Conservation (phyloP, 2,888 invertebrate genomes). For the Dryobotodes eremita region DNA sequence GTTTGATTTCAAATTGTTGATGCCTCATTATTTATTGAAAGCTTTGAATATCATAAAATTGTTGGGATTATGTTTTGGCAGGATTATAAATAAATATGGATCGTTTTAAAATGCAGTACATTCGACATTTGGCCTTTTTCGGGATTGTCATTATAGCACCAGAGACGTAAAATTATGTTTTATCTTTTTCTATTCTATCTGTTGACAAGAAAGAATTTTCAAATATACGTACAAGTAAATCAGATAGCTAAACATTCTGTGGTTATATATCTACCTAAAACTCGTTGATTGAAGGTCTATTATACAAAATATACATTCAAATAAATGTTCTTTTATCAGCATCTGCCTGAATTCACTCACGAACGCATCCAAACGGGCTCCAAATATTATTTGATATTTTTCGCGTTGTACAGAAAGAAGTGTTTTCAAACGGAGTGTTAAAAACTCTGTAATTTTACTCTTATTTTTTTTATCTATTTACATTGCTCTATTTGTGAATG, state of each 20-base stretch:
- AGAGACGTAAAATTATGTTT: too few species aligned
- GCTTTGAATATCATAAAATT: slow-evolving; percentile 11
- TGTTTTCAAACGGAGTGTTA: slow-evolving; percentile 8
- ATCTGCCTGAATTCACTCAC: slow-evolving; percentile 16
- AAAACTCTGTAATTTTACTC: not conserved
- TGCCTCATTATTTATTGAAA: slow-evolving; percentile 17
- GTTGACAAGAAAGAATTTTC: not conserved
- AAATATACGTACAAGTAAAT: not conserved
- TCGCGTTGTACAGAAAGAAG: slow-evolving; percentile 9
- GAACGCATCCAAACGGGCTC: slow-evolving; percentile 5
- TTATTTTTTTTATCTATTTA: slow-evolving; percentile 11
- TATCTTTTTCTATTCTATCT: not conserved
- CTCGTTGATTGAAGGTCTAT: not conserved
- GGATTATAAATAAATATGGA: not conserved
- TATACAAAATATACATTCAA: slow-evolving; percentile 1
- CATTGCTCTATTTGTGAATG: slow-evolving; percentile 6
- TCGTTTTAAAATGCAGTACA: not conserved
- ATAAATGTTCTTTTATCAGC: slow-evolving; percentile 26
- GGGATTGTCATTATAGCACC: not conserved
- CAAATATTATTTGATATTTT: slow-evolving; percentile 34
- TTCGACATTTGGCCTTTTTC: not conserved
- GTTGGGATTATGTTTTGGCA: not conserved
- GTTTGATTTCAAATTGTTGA: slow-evolving; percentile 22
- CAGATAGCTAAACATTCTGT: not conserved
- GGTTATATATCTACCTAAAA: not conserved